Base-by-base conservation (phyloP, 2,888 invertebrate genomes). In the Stenchaetothrips biformis region DNA sequence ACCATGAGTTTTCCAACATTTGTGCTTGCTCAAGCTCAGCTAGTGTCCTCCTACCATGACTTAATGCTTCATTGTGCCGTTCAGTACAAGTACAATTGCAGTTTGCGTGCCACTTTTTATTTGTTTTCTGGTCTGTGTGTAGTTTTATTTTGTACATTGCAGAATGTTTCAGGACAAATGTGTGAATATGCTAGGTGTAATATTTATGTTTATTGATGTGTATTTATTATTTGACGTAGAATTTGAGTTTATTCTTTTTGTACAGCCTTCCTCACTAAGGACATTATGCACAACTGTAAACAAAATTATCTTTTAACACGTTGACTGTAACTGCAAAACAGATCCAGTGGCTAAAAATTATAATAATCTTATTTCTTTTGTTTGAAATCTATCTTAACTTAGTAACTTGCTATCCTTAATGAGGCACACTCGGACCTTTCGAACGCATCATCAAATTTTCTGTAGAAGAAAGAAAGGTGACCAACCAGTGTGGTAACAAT, bases 111-210 rank as follows among this genome's bases (percentile, higher is more conserved):
- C 67, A 74, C 67, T 74, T 74, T 74, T 74, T 25, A 74, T 4
- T 74, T 74, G 67, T 74, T 74, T 74, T 74, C 67, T 74, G 67
- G 67, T 74, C 67, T 74, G 67, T 74, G 67, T 74, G 25, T 74
- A 74, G 67, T 74, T 74, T 74, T 74, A 74, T 74, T 74, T 74
- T 74, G 67, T 74, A 25, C 67, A 25, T 13, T 53, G 13, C 18
- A 53, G 16, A 53, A 53, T 18, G 18, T 53, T 74, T 74, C 67
- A 74, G 25, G 21, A 74, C 25, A 59, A 11, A 25, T 74, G 67
- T 74, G 67, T 74, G 67, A 74, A 25, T 74, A 74, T 53, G 67
- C 11, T 74, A 74, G n/a, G 11, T 25, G 53, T 74, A 74, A 21
- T 74, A 21, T 74, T 74, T 74, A 74, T 74, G 25, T 7, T 74